Percentiles rank a stretch among this genome's conserved stretches.
Evolutionary conservation across 2,797 vertebrate species (phyloP).

Genomic region (Brachyalestes nurse): DNA sequence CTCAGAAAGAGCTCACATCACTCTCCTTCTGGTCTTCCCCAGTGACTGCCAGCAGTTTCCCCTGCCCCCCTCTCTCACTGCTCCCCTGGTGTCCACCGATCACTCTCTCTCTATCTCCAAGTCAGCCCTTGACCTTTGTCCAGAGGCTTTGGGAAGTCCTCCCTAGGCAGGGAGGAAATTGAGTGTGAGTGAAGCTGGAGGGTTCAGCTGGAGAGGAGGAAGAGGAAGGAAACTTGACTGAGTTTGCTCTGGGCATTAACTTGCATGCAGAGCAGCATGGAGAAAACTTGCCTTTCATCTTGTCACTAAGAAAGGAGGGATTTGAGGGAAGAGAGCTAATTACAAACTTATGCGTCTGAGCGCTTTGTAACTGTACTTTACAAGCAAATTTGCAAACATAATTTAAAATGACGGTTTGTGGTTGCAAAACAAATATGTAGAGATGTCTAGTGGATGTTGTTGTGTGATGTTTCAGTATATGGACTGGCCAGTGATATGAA

Average conservation of each 20-base stretch:
- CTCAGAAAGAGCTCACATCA: background rate
- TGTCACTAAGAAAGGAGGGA: background rate
- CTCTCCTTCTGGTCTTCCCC: conserved; percentile 11
- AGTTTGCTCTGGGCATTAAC: background rate
- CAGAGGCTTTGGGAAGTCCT: conserved; percentile 11
- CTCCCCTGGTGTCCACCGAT: conserved; percentile 11
- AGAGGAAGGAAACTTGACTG: background rate
- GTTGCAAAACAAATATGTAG: no score
- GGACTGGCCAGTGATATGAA: background rate
- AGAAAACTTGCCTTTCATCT: background rate
- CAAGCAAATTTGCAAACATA: background rate
- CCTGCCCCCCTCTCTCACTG: background rate
- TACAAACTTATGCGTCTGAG: background rate
- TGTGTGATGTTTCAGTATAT: no score
- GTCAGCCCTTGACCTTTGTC: conserved; percentile 22
- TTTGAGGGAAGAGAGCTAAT: background rate
- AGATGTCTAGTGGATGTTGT: no score
- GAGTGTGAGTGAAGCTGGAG: background rate
- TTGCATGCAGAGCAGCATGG: background rate
- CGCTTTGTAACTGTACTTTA: background rate
- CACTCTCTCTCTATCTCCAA: background rate
- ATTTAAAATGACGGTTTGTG: background rate
- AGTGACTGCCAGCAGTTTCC: background rate
- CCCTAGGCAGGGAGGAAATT: conserved; percentile 11
- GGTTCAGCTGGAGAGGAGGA: conserved; percentile 6